Evolutionary conservation across 2,113 vertebrate genomes (phyloP), one percentile per base, ranked within the genome.

Genomic region (Mus pahari): DNA sequence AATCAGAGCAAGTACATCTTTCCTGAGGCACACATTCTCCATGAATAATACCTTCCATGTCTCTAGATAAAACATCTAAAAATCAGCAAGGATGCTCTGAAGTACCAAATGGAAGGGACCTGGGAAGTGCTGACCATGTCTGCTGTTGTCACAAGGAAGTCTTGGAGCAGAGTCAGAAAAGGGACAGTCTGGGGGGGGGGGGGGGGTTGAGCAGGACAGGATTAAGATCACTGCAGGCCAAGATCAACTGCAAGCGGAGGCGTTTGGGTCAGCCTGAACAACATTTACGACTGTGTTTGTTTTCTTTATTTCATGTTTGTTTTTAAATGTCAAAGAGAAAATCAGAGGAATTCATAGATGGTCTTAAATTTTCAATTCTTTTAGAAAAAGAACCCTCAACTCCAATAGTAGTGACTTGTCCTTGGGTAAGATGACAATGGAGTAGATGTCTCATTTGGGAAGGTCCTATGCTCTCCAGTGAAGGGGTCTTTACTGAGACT

Each of bases 291-390:
- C 84, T 90, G 58, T 87, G 93, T 95, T 53, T 66, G 31, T 86
- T 90, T 71, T 42, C n/a, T 91, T 94, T 94, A 19, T 89, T 95
- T 96, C 79, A 55, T 10, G 19, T 89, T 91, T 26, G 22, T 64
- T 94, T 96, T 96, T 89, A 78, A 89, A 86, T 60, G 20, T 75
- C 50, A 89, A 89, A 81, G 88, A 86, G 88, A 89, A 94, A 94
- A 89, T 94, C 36, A 79, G 74, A 90, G 33, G 1, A 71, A 55
- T 89, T 83, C 17, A 55, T 53, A 82, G 83, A 90, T 86, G 82
- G 17, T 92, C 71, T 14, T 87, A 62, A 31, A 96, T 96, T 95
- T 97, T 60, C 89, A 78, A 16, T 92, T 88, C 39, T 96, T 68
- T 95, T 33, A 36, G 24, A n/a, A 90, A 92, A 78, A 95, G 79